These are phyloP conservation scores for Seira sanloemensis DNA, from an alignment of 2,888 invertebrate genomes.

Conservation along the genomic window DNA sequence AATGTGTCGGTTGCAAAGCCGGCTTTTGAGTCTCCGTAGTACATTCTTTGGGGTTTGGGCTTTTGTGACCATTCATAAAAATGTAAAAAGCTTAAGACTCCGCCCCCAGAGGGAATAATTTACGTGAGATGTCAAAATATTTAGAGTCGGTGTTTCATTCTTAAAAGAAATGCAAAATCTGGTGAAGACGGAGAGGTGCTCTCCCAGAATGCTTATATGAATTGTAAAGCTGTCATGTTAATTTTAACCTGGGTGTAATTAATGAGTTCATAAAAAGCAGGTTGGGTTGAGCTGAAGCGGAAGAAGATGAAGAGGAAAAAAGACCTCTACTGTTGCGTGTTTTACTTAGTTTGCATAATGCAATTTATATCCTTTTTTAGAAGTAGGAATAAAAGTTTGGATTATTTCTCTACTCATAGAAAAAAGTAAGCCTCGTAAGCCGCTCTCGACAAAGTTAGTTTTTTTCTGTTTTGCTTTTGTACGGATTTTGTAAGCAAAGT, in stretches of 20 bases:
- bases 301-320: too few species aligned
- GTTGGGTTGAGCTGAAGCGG: neutral
- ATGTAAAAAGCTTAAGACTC: neutral
- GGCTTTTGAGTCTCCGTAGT: too few species aligned
- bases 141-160: slow-evolving; percentile 1
- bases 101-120: slow-evolving; percentile 1
- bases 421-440: neutral
- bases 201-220: too few species aligned
- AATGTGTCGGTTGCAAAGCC: too few species aligned
- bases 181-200: too few species aligned
- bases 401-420: neutral
- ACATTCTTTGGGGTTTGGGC: too few species aligned
- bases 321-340: too few species aligned
- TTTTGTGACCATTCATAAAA: neutral
- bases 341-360: too few species aligned
- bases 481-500: too few species aligned
- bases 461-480: too few species aligned
- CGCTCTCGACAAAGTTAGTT: too few species aligned
- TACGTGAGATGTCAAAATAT: slow-evolving; percentile 24
- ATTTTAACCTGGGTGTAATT: slow-evolving; percentile 40
- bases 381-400: slow-evolving; percentile 2
- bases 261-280: slow-evolving; percentile 47
- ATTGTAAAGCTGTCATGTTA: slow-evolving; percentile 33
- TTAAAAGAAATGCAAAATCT: neutral
- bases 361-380: neutral